Conservation (phyloP, 1,140 invertebrate species). For the Camponotus vicinus region DNA sequence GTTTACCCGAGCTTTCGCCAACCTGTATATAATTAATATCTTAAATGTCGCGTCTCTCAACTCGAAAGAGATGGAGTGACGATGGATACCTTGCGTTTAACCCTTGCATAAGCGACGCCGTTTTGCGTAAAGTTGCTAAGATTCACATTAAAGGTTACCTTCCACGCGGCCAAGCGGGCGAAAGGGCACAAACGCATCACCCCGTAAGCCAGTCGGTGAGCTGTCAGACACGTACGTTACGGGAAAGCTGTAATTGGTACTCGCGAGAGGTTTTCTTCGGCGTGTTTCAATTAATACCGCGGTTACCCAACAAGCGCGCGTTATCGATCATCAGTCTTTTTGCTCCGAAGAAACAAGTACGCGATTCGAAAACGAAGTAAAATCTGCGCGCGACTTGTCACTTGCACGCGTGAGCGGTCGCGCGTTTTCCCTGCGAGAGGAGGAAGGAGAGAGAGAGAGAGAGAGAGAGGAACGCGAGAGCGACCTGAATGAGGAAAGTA, state of each 20-base stretch:
- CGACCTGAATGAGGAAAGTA: conserved; percentile 64
- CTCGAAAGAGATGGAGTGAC: conserved; percentile 38
- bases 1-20: conserved; percentile 9
- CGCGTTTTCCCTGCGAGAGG: conserved; percentile 2
- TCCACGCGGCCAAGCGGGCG: conserved; percentile 5
- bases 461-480: conserved; percentile 38
- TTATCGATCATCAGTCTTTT: conserved; percentile 45
- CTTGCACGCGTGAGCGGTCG: conserved; percentile 36
- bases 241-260: conserved; percentile 66
- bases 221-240: conserved; percentile 63
- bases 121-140: conserved; percentile 55
- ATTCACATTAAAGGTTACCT: conserved; percentile 60
- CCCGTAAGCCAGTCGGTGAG: conserved; percentile 35
- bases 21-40: conserved; percentile 60
- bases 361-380: conserved; percentile 31
- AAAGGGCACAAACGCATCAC: conserved; percentile 61
- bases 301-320: conserved; percentile 16
- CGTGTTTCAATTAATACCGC: conserved; percentile 62
- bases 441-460: neutral
- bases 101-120: conserved; percentile 44
- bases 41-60: conserved; percentile 27
- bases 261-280: conserved; percentile 41
- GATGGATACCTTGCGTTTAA: conserved; percentile 16
- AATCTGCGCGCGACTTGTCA: conserved; percentile 38
- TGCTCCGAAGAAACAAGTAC: neutral